These are phyloP conservation scores for Orientallactaga sibirica DNA, from an alignment of 2,797 vertebrate genomes.

Conservation along the genomic window DNA sequence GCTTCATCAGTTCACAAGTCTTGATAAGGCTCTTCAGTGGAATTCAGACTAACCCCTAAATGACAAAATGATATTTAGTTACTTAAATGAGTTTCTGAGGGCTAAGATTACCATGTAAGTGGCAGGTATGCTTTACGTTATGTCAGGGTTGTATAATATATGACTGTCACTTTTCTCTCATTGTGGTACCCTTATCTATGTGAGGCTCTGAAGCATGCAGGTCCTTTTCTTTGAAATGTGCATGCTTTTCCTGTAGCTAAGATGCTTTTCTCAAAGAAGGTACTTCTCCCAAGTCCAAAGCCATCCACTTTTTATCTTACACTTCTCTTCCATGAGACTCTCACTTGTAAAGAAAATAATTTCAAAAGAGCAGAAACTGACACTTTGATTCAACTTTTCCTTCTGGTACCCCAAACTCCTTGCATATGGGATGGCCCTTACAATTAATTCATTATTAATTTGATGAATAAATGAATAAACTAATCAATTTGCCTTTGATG, in stretches of 20 bases:
- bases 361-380: neutral
- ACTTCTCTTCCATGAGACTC: neutral
- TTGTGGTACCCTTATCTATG: neutral
- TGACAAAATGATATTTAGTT: too few species aligned
- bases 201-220: neutral
- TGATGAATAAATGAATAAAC: conserved; percentile 19
- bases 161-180: neutral
- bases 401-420: fast-evolving
- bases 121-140: neutral
- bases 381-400: neutral
- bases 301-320: neutral
- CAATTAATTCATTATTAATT: neutral
- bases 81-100: too few species aligned
- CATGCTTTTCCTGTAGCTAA: neutral
- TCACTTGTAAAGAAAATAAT: neutral
- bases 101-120: neutral
- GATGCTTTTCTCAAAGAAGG: neutral
- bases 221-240: neutral
- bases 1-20: neutral
- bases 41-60: too few species aligned
- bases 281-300: neutral
- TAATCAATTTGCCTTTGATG: neutral
- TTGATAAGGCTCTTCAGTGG: neutral
- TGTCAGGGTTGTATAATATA: neutral
- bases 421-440: neutral